A percentile compares a stretch with the other conserved stretches of the same genome.
Conservation (phyloP, 2,113 vertebrate genomes). For the Microtus ochrogaster region DNA sequence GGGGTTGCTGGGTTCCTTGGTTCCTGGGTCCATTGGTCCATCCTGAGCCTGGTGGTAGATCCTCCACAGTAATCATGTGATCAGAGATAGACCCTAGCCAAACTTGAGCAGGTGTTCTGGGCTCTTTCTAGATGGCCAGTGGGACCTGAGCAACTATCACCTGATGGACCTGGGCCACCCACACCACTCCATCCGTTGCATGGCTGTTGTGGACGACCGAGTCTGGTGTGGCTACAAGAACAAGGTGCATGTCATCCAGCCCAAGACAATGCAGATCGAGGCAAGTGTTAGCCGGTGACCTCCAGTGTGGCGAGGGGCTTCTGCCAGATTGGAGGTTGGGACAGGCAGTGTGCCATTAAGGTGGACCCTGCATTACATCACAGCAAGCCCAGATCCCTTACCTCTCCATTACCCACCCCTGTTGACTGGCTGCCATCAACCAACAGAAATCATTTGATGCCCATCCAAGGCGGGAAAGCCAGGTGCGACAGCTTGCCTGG, state of each 20-base stretch:
- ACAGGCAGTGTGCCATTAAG: not conserved
- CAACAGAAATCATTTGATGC: slow-evolving; percentile 97
- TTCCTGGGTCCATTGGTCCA: not conserved
- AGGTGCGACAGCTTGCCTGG: slow-evolving; percentile 98
- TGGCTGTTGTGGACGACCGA: slow-evolving; percentile 97
- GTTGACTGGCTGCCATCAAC: not conserved
- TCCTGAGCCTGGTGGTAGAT: not conserved
- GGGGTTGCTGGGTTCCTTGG: not conserved
- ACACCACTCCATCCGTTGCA: slow-evolving; percentile 98
- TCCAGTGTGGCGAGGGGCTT: not conserved
- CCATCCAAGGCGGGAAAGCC: slow-evolving; percentile 97
- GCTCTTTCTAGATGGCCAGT: slow-evolving; percentile 91
- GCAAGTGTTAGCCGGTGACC: slow-evolving; percentile 75
- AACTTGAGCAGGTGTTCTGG: not conserved
- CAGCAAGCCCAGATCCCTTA: not conserved
- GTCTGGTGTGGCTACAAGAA: slow-evolving; percentile 99
- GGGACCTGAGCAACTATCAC: slow-evolving; percentile 99
- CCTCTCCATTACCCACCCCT: not conserved
- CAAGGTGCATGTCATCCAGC: slow-evolving; percentile 99
- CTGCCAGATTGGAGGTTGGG: not conserved
- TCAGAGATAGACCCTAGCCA: not conserved
- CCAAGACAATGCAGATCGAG: slow-evolving; percentile 99
- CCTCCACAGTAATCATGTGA: fast-evolving
- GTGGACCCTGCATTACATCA: not conserved
- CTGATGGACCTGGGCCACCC: slow-evolving; percentile 98